These are phyloP conservation scores for Gopherus evgoodei DNA, from an alignment of 2,113 vertebrate species.

Conservation along the genomic window DNA sequence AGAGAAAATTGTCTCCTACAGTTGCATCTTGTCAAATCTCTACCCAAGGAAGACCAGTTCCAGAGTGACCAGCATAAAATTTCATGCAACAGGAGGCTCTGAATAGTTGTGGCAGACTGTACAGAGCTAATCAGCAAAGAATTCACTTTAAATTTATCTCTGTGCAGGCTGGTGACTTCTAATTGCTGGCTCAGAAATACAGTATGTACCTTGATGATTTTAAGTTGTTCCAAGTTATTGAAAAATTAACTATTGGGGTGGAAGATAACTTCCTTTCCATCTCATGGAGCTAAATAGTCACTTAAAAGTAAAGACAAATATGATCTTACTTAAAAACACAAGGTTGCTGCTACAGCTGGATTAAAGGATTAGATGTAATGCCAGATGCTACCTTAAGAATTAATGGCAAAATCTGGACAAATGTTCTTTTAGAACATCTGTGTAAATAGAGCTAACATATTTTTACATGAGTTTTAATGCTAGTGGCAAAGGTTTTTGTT, in stretches of 20 bases:
- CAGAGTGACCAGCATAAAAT: neutral
- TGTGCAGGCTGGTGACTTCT: neutral
- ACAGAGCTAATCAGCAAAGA: neutral
- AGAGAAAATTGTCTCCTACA: slow-evolving; percentile 62
- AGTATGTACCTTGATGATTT: neutral
- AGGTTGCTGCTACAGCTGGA: neutral
- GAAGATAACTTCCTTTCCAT: neutral
- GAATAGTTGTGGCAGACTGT: neutral
- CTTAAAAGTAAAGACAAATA: neutral
- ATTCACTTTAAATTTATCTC: slow-evolving; percentile 3
- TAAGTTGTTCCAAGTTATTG: neutral
- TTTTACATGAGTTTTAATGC: neutral
- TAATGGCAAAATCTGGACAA: slow-evolving; percentile 19
- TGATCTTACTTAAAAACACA: neutral
- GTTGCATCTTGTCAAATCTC: slow-evolving; percentile 51
- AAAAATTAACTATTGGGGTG: neutral
- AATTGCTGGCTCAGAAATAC: neutral
- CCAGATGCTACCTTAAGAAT: slow-evolving; percentile 44
- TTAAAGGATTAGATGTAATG: slow-evolving; percentile 18
- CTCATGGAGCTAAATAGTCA: neutral
- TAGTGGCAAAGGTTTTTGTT: neutral
- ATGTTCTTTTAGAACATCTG: slow-evolving; percentile 19
- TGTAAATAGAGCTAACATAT: neutral
- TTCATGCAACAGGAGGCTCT: neutral
- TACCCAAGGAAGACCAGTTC: neutral